Conservation (phyloP, 1,140 invertebrate species). For the Diplogasteroides magnus region DNA sequence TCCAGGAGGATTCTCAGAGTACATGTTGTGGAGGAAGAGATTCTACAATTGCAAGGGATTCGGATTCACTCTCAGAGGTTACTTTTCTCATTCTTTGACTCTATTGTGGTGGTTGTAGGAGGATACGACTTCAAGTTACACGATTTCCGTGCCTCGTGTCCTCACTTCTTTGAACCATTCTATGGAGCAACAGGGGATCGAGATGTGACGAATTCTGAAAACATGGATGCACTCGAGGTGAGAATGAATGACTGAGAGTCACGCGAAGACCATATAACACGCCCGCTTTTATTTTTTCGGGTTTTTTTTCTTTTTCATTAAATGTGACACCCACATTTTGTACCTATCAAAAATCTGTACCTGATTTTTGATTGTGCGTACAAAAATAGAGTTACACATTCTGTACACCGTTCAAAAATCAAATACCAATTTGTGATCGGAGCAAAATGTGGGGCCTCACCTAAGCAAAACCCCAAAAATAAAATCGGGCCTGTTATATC, state of each 20-base stretch:
- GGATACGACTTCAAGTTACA: slow-evolving; percentile 85
- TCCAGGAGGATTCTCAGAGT: slow-evolving; percentile 95
- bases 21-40: slow-evolving; percentile 78
- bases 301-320: too few relatives aligned
- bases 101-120: slow-evolving; percentile 40
- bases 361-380: too few relatives aligned
- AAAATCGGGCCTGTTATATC: too few relatives aligned
- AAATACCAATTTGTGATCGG: too few relatives aligned
- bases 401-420: too few relatives aligned
- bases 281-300: too few relatives aligned
- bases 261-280: neutral
- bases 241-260: too few relatives aligned
- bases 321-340: too few relatives aligned
- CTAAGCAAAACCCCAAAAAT: too few relatives aligned
- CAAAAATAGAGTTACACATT: too few relatives aligned
- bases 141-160: slow-evolving; percentile 80
- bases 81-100: neutral
- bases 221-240: slow-evolving; percentile 58
- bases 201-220: slow-evolving; percentile 77
- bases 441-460: too few relatives aligned
- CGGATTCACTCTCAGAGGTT: slow-evolving; percentile 81
- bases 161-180: slow-evolving; percentile 83
- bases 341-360: too few relatives aligned
- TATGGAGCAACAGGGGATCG: slow-evolving; percentile 79
- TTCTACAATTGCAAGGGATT: slow-evolving; percentile 81